Conservation (phyloP, 2,797 vertebrate genomes). For the Protosalanx chinensis region DNA sequence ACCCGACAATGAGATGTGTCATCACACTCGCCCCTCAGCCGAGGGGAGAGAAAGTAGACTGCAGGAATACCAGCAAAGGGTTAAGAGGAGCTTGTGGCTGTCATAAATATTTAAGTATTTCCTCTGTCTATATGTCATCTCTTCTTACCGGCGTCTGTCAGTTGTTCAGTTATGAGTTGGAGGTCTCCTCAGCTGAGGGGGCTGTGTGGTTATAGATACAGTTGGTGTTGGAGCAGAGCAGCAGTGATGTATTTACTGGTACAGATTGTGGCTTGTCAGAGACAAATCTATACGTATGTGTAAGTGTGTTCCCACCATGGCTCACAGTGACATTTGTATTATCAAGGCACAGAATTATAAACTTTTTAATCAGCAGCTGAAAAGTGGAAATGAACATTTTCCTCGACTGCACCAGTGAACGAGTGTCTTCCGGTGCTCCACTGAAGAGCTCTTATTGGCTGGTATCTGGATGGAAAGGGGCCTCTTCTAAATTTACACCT, state of each 20-base stretch:
- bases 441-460: conserved; percentile 10
- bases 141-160: conserved; percentile 58
- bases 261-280: conserved; percentile 9
- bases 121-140: conserved; percentile 53
- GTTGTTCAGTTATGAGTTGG: conserved; percentile 36
- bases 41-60: background rate
- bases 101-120: conserved; percentile 69
- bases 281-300: conserved; percentile 11
- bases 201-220: conserved; percentile 26
- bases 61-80: conserved; percentile 22
- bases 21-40: background rate
- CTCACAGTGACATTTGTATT: background rate
- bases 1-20: background rate
- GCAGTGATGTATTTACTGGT: conserved; percentile 1
- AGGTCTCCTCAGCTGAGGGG: conserved; percentile 43
- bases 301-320: background rate
- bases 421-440: background rate
- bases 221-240: background rate
- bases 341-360: background rate
- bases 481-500: conserved; percentile 9
- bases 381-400: conserved; percentile 4
- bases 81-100: conserved; percentile 45
- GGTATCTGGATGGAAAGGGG: background rate
- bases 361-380: background rate
- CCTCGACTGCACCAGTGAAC: background rate